phyloP scores from a whole-genome alignment of 1,140 invertebrate species.

The Octopus sinensis region DNA sequence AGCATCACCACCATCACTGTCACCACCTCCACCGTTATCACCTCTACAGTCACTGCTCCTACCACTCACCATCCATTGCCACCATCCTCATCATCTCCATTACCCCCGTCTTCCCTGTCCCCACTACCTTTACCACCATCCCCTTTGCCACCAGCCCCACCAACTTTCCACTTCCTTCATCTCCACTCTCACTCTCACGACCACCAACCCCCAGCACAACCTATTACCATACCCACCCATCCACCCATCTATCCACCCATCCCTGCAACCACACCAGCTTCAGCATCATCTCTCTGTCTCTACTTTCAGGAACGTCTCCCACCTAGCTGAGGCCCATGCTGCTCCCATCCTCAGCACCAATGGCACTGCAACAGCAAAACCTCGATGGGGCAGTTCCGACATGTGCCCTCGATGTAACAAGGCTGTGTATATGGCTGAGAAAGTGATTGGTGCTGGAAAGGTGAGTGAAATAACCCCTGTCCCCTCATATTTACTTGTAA shows the following conservation, averaged over 20 bases:
- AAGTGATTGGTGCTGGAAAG: slow-evolving; percentile 92
- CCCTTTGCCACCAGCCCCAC: no score
- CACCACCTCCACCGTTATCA: not conserved
- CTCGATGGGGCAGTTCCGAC: slow-evolving; percentile 29
- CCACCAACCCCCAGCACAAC: not conserved
- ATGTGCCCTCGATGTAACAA: slow-evolving; percentile 98
- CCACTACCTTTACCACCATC: not conserved
- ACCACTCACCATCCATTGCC: not conserved
- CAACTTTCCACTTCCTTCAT: not conserved
- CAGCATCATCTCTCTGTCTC: not conserved
- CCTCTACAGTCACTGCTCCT: not conserved
- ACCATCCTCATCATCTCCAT: not conserved
- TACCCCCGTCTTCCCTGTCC: not conserved
- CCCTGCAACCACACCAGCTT: not conserved
- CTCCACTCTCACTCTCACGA: not conserved
- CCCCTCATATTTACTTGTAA: no score
- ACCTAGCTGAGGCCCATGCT: slow-evolving; percentile 40
- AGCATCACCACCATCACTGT: not conserved
- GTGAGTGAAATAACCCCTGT: slow-evolving; percentile 64
- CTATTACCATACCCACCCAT: no score
- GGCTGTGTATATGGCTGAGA: slow-evolving; percentile 97
- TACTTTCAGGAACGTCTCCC: slow-evolving; percentile 41
- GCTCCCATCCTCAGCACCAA: slow-evolving; percentile 36
- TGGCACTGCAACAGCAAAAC: slow-evolving; percentile 11
- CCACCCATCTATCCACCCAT: not conserved